These are phyloP conservation scores for Tympanuchus pallidicinctus DNA, from an alignment of 2,113 vertebrate genomes.

Conservation along the genomic window DNA sequence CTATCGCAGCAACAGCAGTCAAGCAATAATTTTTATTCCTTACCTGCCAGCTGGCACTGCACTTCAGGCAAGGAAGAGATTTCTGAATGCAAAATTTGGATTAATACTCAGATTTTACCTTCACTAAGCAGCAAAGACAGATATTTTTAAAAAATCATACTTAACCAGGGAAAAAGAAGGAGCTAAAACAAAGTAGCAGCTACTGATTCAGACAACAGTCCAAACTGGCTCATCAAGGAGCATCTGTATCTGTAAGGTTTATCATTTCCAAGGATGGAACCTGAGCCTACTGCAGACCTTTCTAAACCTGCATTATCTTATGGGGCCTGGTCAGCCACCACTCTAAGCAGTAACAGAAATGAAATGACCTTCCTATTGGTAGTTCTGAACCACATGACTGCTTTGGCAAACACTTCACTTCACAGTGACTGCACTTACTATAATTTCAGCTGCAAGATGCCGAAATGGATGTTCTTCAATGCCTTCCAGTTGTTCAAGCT, in stretches of 20 bases:
- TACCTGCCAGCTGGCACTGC: not conserved
- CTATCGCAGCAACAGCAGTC: not conserved
- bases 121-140: not conserved
- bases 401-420: not conserved
- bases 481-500: constrained; percentile 84
- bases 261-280: not conserved
- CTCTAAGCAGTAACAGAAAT: not conserved
- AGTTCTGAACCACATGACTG: not conserved
- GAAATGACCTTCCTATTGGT: not conserved
- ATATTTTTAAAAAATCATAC: not conserved
- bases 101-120: not conserved
- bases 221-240: not conserved
- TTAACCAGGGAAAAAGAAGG: not conserved
- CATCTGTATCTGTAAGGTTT: not conserved
- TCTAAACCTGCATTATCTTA: not conserved
- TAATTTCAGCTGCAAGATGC: constrained; percentile 86
- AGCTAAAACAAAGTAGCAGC: not conserved
- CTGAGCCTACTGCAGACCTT: not conserved
- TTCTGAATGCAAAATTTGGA: not conserved
- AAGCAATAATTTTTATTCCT: not conserved
- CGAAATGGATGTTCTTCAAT: constrained; percentile 79
- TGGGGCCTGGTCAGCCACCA: not conserved
- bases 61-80: not conserved
- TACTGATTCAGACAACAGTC: not conserved
- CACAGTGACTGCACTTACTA: constrained; percentile 78